phyloP scores from a whole-genome alignment of 2,888 invertebrate species.

The Laothoe populi region DNA sequence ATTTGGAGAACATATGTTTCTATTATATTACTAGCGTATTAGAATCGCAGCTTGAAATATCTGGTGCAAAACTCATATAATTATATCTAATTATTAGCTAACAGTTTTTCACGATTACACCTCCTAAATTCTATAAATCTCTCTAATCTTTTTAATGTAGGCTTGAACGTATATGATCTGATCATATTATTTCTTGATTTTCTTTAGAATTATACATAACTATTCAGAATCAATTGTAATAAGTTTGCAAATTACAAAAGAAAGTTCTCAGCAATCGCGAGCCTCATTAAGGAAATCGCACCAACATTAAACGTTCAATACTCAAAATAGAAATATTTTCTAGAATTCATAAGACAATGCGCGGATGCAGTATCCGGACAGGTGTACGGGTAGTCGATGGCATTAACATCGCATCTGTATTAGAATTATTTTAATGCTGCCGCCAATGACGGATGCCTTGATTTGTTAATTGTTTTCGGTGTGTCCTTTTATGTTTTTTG shows the following conservation, averaged over 20 bases:
- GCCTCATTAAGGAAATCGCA: constrained; percentile 20
- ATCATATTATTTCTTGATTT: no score
- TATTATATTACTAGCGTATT: no score
- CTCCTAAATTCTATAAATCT: no score
- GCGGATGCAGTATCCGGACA: constrained; percentile 79
- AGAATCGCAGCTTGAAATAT: no score
- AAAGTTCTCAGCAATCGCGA: not conserved
- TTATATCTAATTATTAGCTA: no score
- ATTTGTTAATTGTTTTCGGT: constrained; percentile 22
- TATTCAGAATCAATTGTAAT: no score
- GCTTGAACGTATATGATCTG: no score
- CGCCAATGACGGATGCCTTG: constrained; percentile 19
- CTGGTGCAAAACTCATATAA: no score
- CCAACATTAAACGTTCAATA: constrained; percentile 22
- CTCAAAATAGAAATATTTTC: constrained; percentile 49
- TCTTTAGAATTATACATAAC: no score
- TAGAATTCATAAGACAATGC: constrained; percentile 73
- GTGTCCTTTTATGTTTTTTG: not conserved
- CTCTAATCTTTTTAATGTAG: no score
- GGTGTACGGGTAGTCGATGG: constrained; percentile 48
- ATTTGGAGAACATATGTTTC: no score
- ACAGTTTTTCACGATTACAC: no score
- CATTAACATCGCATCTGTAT: constrained; percentile 25
- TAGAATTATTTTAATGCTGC: constrained; percentile 26
- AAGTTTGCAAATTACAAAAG: not conserved